These are phyloP conservation scores for Oxytorus armatus DNA, from an alignment of 2,888 invertebrate genomes.

Conservation along the genomic window DNA sequence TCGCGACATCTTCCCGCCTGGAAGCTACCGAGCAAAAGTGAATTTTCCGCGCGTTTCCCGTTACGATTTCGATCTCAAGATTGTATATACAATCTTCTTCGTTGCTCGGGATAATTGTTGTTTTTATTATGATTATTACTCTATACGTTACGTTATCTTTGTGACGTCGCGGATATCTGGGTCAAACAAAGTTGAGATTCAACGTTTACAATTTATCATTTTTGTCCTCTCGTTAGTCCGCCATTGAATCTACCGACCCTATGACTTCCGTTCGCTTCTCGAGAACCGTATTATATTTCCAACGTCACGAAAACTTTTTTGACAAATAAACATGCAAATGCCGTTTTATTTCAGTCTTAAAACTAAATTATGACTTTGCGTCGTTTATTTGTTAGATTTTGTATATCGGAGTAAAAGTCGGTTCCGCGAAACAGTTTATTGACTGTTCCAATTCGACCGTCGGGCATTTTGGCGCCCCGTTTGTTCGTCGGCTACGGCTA, in stretches of 20 bases:
- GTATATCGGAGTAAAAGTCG: too few relatives aligned
- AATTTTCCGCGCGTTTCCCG: slow-evolving; percentile 21
- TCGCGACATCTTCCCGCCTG: slow-evolving; percentile 52
- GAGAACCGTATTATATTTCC: too few relatives aligned
- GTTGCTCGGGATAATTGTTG: neutral
- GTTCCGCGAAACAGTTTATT: too few relatives aligned
- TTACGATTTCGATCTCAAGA: slow-evolving; percentile 72
- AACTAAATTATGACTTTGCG: too few relatives aligned
- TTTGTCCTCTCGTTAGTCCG: slow-evolving; percentile 19
- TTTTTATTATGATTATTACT: neutral
- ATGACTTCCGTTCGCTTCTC: neutral
- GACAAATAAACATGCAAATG: too few relatives aligned
- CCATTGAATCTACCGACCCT: neutral
- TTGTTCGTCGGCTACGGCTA: too few relatives aligned
- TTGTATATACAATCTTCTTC: slow-evolving; percentile 23
- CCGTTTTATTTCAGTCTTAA: too few relatives aligned
- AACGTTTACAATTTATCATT: neutral
- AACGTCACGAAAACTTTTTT: too few relatives aligned
- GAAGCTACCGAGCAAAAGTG: slow-evolving; percentile 56
- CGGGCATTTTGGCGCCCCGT: too few relatives aligned
- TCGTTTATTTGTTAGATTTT: too few relatives aligned
- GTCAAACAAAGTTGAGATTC: neutral
- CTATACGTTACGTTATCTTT: neutral
- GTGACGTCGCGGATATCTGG: neutral
- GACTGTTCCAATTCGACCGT: too few relatives aligned